Evolutionary conservation across 2,888 invertebrate genomes (phyloP).

Genomic region (Pyrrhosoma nymphula): DNA sequence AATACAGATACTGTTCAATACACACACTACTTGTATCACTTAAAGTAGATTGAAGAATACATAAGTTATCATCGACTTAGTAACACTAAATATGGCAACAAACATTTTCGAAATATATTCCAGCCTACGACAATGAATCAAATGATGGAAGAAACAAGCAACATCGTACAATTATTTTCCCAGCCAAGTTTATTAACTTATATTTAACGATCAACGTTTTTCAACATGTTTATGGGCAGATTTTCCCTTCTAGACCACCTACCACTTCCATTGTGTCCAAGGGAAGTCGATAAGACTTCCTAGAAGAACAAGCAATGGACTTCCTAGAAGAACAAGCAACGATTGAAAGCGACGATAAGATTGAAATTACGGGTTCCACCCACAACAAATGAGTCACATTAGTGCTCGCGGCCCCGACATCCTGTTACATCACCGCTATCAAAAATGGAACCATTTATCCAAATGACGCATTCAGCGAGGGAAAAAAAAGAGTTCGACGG

Average conservation of each 20-base stretch:
- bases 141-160: too few species aligned
- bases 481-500: not conserved
- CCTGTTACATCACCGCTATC: not conserved
- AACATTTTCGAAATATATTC: too few species aligned
- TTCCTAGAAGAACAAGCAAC: not conserved
- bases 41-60: too few species aligned
- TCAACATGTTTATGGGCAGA: too few species aligned
- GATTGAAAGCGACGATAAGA: not conserved
- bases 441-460: not conserved
- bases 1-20: too few species aligned
- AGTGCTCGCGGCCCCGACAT: not conserved
- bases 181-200: too few species aligned
- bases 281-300: not conserved
- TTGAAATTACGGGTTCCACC: not conserved
- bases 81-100: too few species aligned
- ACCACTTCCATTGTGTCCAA: not conserved
- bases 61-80: too few species aligned
- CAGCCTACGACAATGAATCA: too few species aligned
- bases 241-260: not conserved
- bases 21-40: too few species aligned
- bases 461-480: not conserved
- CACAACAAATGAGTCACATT: not conserved
- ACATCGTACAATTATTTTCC: too few species aligned
- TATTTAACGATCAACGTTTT: too few species aligned
- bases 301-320: not conserved